Conservation (phyloP, 2,888 invertebrate species). For the Tetragonisca angustula region DNA sequence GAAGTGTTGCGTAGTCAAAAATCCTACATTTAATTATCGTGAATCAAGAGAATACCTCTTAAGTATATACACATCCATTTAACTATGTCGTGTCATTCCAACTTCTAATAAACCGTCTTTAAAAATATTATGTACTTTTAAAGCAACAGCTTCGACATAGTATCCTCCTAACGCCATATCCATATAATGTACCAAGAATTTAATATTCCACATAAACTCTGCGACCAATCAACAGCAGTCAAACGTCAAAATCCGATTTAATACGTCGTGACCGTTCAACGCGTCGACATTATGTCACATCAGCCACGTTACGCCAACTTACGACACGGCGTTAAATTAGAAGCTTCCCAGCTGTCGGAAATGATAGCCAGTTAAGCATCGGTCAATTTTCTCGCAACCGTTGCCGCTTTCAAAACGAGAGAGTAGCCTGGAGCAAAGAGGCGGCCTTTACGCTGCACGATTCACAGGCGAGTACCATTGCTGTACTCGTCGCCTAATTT, state of each 20-base stretch:
- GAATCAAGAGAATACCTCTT: no score
- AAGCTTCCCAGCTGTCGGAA: conserved; percentile 22
- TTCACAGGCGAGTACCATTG: conserved; percentile 16
- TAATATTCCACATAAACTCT: no score
- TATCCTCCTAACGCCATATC: no score
- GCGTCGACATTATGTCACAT: background rate
- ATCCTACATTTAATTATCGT: no score
- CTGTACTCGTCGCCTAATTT: conserved; percentile 44
- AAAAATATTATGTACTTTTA: no score
- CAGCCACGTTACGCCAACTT: background rate
- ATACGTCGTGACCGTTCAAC: background rate
- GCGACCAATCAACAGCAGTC: background rate
- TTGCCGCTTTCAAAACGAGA: conserved; percentile 18
- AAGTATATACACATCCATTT: no score
- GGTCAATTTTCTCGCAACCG: conserved; percentile 39
- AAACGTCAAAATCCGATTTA: background rate
- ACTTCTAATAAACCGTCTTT: no score
- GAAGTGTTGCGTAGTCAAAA: no score
- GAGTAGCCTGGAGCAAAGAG: conserved; percentile 12
- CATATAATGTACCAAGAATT: no score
- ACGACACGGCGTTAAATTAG: background rate
- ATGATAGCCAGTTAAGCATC: conserved; percentile 48
- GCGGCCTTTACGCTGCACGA: conserved; percentile 11
- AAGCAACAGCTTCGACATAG: no score
- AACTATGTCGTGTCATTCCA: no score